Percentiles rank a stretch among this genome's conserved stretches.
phyloP scores from a whole-genome alignment of 2,113 vertebrate species.

The Alosa alosa region DNA sequence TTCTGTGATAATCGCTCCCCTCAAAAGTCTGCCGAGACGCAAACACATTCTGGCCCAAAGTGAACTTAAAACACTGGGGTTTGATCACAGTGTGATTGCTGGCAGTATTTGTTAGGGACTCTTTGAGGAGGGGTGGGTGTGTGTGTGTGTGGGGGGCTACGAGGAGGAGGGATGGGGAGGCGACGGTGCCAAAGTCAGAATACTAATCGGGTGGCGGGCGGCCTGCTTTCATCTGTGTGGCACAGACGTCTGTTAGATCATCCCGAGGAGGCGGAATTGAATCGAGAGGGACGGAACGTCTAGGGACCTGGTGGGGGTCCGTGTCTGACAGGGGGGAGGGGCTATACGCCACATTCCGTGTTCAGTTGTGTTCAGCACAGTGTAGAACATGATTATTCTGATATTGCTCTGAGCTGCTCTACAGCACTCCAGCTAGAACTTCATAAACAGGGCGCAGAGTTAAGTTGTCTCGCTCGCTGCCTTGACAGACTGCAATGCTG shows the following conservation, averaged over 20 bases:
- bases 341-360: neutral
- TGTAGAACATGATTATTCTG: neutral
- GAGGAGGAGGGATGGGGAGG: neutral
- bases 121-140: neutral
- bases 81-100: slow-evolving; percentile 64
- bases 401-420: neutral
- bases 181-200: slow-evolving; percentile 50
- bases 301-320: slow-evolving; percentile 7
- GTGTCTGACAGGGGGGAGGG: neutral
- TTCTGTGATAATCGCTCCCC: slow-evolving; percentile 14
- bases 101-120: slow-evolving; percentile 51
- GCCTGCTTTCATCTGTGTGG: slow-evolving; percentile 55
- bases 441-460: neutral
- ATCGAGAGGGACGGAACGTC: slow-evolving; percentile 25
- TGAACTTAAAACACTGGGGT: slow-evolving; percentile 48
- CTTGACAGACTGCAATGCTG: neutral
- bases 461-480: neutral
- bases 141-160: no score
- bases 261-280: slow-evolving; percentile 32
- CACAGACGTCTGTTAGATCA: slow-evolving; percentile 40
- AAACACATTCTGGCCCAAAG: slow-evolving; percentile 51
- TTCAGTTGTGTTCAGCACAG: neutral
- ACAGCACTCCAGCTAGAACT: no score
- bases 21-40: slow-evolving; percentile 17
- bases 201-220: slow-evolving; percentile 59